Conservation (phyloP, 1,140 invertebrate species). For the Bombus turneri region DNA sequence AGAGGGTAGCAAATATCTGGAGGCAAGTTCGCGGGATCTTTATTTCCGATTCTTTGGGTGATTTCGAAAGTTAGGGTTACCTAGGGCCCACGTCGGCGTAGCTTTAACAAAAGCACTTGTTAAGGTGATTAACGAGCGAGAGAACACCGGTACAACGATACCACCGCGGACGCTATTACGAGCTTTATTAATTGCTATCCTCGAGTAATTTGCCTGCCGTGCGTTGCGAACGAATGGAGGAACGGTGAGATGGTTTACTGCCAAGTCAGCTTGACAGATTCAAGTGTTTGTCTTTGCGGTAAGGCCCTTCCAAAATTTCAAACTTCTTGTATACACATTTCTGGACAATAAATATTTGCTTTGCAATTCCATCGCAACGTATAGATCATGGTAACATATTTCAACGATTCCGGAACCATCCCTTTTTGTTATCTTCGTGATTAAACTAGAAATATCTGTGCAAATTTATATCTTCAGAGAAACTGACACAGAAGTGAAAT, state of each 20-base stretch:
- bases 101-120: conserved; percentile 81
- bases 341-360: conserved; percentile 24
- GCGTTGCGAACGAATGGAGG: conserved; percentile 30
- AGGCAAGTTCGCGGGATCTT: background rate
- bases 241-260: conserved; percentile 37
- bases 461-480: too few relatives aligned
- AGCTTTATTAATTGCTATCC: conserved; percentile 82
- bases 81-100: conserved; percentile 15
- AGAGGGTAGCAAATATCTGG: background rate
- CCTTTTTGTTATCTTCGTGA: too few relatives aligned
- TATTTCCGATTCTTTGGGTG: background rate
- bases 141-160: conserved; percentile 71
- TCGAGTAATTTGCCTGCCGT: conserved; percentile 78
- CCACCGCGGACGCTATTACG: conserved; percentile 75
- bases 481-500: too few relatives aligned
- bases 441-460: too few relatives aligned
- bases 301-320: conserved; percentile 12
- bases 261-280: conserved; percentile 47
- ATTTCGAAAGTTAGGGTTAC: background rate
- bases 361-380: background rate
- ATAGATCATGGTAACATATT: too few relatives aligned
- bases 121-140: conserved; percentile 80
- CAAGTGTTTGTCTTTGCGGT: conserved; percentile 45
- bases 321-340: conserved; percentile 23
- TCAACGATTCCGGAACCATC: too few relatives aligned